Base-by-base conservation (phyloP, 2,797 vertebrate genomes). In the Chanos chanos region DNA sequence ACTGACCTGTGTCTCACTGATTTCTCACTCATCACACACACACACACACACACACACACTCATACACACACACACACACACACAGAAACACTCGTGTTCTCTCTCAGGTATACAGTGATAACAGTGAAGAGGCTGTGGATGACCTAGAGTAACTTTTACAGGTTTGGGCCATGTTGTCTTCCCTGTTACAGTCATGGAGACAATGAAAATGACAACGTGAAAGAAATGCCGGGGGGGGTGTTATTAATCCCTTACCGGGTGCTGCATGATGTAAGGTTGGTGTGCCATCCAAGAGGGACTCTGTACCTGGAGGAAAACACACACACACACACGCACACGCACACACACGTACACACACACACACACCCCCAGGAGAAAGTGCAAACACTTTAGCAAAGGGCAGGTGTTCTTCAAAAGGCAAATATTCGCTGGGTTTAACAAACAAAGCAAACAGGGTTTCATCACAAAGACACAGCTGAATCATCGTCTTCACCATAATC, bases 281-380 rank as follows among this genome's bases (percentile, higher is more conserved):
- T 97, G 96, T 61, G 93, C 93, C 92, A 98, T 92, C 96, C 96
- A 99, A 73, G 96, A 98, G 80, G 96, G 94, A 89, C 93, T 98
- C 87, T 97, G 96, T 78, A 98, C 93, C 95, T 98, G 69, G 1
- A 79, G 77, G 7, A 9, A 45, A 19, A 60, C 34, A 74, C 21
- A 60, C 44, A 61, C 34, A 54, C 33, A 12, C 33, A 47, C 18
- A 30, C 22, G 41, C 9, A 27, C n/a, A 27, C 2, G 49, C 13
- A 49, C n/a, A 49, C 6, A 30, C 5, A 27, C 25, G 49, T n/a
- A 49, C 18, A 44, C 9, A 33, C 9, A 33, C 2, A 12, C 3
- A 33, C 9, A 33, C 2, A 12, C 3, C 31, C 9, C 31, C 30
- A 31, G 30, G 31, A 7, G 9, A 4, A 19, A 18, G 44, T 22